Base-by-base conservation (phyloP, 2,888 invertebrate species). In the Hymenopus coronatus region DNA sequence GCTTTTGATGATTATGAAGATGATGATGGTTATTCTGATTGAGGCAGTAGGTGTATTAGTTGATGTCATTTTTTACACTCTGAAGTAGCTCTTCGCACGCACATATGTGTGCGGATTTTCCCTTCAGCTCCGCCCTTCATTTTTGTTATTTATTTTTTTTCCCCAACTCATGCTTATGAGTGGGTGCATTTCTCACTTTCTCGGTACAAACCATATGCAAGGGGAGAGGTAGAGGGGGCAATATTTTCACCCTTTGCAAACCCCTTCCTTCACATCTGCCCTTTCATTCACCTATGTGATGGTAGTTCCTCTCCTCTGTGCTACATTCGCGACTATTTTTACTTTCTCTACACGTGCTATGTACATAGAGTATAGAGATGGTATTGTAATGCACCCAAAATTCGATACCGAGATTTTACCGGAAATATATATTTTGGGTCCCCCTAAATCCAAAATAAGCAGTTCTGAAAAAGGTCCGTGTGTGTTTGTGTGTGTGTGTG, bases 31-130 rank as follows among this genome's bases (percentile, higher is more conserved):
- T 82, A 30, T 87, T 82, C 82, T 82, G 87, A 87, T 87, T 87
- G 87, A 87, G 87, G 87, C 27, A 28, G 86, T 82, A 82, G 82
- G 82, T 82, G 40, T 87, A 87, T 87, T 87, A 87, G 87, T 87
- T 87, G 86, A 33, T 27, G 33, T 87, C 82, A 86, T 30, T n/a
- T 85, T 84, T 87, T 87, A 82, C 82, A 87, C 33, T 87, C 20
- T 33, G 33, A 9, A 82, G 46, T 86, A 46, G 40, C 46, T 84
- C 84, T 84, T 7, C 40, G 30, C 30, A 33, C 25, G 40, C 3
- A 81, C 25, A 20, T 81, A 30, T 86, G 28, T 30, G 33, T 33
- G 27, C n/a, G 46, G n/a, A 85, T 40, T 25, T 28, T 82, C 87
- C 46, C 28, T 86, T 40, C 54, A 28, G 15, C 86, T 86, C 86